Conservation (phyloP, 2,113 vertebrate species). For the Meleagris gallopavo region DNA sequence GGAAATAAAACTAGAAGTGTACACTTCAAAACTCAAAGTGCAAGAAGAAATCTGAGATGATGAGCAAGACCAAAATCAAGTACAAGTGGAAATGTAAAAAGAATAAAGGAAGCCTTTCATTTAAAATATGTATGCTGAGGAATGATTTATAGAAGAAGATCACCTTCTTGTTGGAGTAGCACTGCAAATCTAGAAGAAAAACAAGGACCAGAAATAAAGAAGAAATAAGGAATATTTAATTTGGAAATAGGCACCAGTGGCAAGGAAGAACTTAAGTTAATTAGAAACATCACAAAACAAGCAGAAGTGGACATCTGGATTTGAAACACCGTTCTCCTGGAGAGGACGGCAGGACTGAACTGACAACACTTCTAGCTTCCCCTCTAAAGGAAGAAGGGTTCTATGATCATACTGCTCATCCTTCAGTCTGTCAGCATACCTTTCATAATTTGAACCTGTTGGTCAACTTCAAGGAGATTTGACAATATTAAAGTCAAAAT, state of each 20-base stretch:
- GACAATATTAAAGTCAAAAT: background rate
- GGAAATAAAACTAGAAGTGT: background rate
- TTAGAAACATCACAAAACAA: background rate
- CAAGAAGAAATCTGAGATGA: background rate
- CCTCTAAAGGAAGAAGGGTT: background rate
- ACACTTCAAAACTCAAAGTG: background rate
- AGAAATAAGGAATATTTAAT: background rate
- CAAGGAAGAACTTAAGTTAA: background rate
- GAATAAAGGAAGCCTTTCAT: constrained; percentile 24
- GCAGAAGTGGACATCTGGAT: background rate
- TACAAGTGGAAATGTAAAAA: background rate
- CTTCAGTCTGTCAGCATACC: background rate
- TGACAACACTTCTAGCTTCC: background rate
- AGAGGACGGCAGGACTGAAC: background rate
- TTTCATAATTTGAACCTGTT: background rate
- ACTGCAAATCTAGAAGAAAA: background rate
- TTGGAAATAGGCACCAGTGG: background rate
- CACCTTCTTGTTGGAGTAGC: background rate
- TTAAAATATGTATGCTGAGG: background rate
- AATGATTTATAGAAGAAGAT: constrained; percentile 28
- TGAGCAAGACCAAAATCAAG: background rate
- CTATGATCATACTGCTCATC: background rate
- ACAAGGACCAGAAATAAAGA: background rate
- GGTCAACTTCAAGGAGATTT: background rate
- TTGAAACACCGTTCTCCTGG: background rate